Evolutionary conservation across 2,888 invertebrate genomes (phyloP), one percentile per base, ranked within the genome.

Genomic region (Agrotis ipsilon): DNA sequence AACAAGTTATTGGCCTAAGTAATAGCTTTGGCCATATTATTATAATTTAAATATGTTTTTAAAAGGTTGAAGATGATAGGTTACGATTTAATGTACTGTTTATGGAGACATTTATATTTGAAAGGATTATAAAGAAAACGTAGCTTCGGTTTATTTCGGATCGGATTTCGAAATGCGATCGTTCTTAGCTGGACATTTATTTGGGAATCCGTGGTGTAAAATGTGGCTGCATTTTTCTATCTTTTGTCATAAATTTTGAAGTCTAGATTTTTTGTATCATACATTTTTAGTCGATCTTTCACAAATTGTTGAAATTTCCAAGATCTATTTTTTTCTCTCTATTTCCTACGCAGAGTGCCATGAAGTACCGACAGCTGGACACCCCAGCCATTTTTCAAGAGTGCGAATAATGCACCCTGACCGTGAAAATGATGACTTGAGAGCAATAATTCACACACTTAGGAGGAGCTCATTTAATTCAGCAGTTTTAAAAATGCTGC

Each of bases 41-140:
- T 85, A 86, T 87, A 83, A 89, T 88, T 83, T 83, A 83, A 88
- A 89, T 85, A 72, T 80, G 81, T 78, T 86, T 86, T 87, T 87
- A 83, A 88, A 80, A 82, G 78, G 78, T 81, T 77, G 78, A 83
- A 84, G 82, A 82, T 82, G 87, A 86, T 85, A 84, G 75, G 84
- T 86, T 86, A 86, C 75, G 73, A 83, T 83, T 84, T 81, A 71
- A 78, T 82, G 70, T 76, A 80, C 72, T 83, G 72, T 88, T 86
- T 86, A 87, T 85, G 70, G 61, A 74, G 67, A 73, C 64, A 69
- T 78, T 81, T 71, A 71, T 68, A 67, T 62, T 68, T 69, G 58
- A 59, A 66, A 62, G 57, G 49, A 76, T 79, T 63, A 60, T 63
- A 63, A 55, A 68, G 64, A 57, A 63, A 58, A 59, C 45, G 52